Conservation (phyloP, 1,140 invertebrate species). For the Aphaenogaster rudis region DNA sequence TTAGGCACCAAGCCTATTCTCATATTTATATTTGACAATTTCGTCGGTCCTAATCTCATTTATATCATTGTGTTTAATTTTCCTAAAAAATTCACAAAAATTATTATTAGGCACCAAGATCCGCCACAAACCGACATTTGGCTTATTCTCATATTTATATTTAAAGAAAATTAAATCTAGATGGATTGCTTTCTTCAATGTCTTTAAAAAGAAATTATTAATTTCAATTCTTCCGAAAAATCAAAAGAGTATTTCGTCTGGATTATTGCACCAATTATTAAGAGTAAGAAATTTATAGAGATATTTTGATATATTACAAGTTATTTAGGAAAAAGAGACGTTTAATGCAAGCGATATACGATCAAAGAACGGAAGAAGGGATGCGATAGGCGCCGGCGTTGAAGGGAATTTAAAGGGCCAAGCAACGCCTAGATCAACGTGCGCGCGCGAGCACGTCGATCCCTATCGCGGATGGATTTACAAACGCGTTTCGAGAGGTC, state of each 20-base stretch:
- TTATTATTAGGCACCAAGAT: too few species aligned
- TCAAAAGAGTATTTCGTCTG: not conserved
- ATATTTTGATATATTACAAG: not conserved
- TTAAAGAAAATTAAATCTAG: not conserved
- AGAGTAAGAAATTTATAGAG: not conserved
- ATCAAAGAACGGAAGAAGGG: not conserved
- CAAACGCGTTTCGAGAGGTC: slow-evolving; percentile 46
- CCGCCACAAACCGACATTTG: too few species aligned
- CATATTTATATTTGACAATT: too few species aligned
- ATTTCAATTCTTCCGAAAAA: not conserved
- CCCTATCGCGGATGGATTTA: slow-evolving; percentile 48
- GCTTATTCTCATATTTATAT: too few species aligned
- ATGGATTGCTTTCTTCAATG: not conserved
- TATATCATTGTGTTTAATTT: too few species aligned
- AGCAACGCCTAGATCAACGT: slow-evolving; percentile 29
- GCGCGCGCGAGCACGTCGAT: slow-evolving; percentile 20
- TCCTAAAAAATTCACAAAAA: too few species aligned
- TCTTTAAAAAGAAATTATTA: not conserved
- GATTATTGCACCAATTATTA: not conserved
- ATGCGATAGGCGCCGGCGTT: slow-evolving; percentile 29
- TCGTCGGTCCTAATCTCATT: too few species aligned
- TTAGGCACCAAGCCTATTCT: too few species aligned
- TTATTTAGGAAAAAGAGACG: not conserved
- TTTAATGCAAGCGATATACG: not conserved
- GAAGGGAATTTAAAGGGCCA: slow-evolving; percentile 48